phyloP scores from a whole-genome alignment of 2,113 vertebrate species.

The crab-eating macaque (Macaca fascicularis) region DNA sequence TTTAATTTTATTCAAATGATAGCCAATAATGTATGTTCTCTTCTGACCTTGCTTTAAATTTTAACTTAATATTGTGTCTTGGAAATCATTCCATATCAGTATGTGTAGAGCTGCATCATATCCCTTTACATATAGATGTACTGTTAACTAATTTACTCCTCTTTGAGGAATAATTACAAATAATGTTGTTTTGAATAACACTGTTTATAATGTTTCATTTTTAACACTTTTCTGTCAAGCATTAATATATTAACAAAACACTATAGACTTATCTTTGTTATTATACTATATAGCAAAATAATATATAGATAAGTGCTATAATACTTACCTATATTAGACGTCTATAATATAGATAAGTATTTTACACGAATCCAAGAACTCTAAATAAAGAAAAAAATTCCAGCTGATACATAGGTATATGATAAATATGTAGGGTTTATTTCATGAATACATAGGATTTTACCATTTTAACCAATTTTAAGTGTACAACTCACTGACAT shows the following conservation, averaged over 20 bases:
- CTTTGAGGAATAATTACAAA: neutral
- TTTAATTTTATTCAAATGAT: conserved; percentile 15
- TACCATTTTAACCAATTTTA: neutral
- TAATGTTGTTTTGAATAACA: conserved; percentile 16
- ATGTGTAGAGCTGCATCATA: neutral
- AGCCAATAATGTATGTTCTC: neutral
- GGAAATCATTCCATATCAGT: neutral
- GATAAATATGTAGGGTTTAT: neutral
- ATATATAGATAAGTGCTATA: too few species aligned
- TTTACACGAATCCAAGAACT: conserved; percentile 2
- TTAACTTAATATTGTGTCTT: conserved; percentile 10
- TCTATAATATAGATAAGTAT: neutral
- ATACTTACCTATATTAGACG: too few species aligned
- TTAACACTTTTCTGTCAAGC: neutral
- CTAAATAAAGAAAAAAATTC: neutral
- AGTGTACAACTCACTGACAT: neutral
- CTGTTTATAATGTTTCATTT: conserved; percentile 21
- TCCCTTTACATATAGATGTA: neutral
- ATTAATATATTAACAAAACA: neutral
- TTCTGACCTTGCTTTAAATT: neutral
- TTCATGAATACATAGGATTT: conserved; percentile 2
- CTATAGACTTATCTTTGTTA: neutral
- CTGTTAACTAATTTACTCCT: neutral
- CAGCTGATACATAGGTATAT: neutral
- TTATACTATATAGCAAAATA: too few species aligned